Percentiles rank a stretch among this genome's conserved stretches.
These are phyloP conservation scores for Thereuonema tuberculata DNA, from an alignment of 1,140 invertebrate genomes.

Conservation along the genomic window DNA sequence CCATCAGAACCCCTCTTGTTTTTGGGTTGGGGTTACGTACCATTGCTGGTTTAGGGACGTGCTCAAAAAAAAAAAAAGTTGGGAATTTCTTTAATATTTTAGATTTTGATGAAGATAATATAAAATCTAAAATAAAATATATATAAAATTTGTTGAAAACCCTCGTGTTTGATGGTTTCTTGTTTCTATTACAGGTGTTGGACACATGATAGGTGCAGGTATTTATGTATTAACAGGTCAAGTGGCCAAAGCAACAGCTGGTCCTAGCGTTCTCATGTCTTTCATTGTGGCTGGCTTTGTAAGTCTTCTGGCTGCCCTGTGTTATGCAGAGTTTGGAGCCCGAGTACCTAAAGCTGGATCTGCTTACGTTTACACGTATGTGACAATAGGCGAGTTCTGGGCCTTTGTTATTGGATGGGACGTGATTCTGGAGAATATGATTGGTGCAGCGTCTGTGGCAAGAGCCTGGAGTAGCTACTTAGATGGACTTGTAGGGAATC, in stretches of 20 bases:
- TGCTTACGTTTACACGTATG: constrained; percentile 78
- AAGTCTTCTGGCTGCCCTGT: constrained; percentile 69
- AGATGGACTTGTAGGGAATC: constrained; percentile 63
- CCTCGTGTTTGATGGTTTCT: too few relatives aligned
- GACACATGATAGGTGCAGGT: constrained; percentile 85
- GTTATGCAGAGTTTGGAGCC: constrained; percentile 84
- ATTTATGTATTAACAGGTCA: constrained; percentile 78
- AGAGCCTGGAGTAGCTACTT: constrained; percentile 87
- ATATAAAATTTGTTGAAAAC: too few relatives aligned
- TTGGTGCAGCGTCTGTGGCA: constrained; percentile 80
- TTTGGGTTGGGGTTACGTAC: too few relatives aligned
- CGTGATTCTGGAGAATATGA: constrained; percentile 78
- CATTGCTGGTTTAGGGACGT: too few relatives aligned
- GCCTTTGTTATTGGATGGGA: constrained; percentile 95
- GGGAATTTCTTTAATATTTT: too few relatives aligned
- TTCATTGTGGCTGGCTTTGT: constrained; percentile 76
- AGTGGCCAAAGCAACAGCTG: constrained; percentile 68
- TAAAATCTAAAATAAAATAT: too few relatives aligned
- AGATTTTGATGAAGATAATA: too few relatives aligned
- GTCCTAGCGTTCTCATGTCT: constrained; percentile 75
- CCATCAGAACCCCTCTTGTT: too few relatives aligned
- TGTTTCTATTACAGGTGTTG: constrained; percentile 66
- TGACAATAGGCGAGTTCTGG: constrained; percentile 82
- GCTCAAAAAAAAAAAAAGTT: too few relatives aligned
- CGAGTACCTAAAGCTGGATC: constrained; percentile 79